phyloP scores from a whole-genome alignment of 2,888 invertebrate genomes.

The Sipha maydis region DNA sequence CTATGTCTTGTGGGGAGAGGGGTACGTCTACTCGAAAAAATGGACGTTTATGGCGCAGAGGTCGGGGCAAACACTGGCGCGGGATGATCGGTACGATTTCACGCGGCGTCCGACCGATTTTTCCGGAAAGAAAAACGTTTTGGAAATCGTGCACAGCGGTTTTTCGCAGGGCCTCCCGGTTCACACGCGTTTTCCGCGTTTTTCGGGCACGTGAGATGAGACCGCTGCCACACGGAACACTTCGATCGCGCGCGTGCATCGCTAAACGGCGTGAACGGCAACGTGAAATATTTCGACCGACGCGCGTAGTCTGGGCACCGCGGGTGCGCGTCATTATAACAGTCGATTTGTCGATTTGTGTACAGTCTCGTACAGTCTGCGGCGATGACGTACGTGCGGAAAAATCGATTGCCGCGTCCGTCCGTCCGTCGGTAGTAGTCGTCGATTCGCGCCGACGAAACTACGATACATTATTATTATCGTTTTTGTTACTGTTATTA shows the following conservation, averaged over 20 bases:
- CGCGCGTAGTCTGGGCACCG: background rate
- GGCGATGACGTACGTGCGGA: conserved; percentile 48
- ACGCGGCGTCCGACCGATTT: no score
- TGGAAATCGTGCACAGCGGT: no score
- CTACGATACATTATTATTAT: background rate
- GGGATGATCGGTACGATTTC: no score
- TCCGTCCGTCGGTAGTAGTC: background rate
- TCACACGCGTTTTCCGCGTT: no score
- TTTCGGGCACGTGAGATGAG: no score
- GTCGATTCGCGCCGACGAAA: background rate
- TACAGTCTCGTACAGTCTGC: background rate
- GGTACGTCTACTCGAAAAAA: no score
- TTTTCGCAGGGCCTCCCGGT: no score
- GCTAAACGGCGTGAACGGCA: background rate
- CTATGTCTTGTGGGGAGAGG: no score
- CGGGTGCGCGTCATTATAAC: background rate
- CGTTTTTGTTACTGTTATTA: background rate
- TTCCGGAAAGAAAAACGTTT: no score
- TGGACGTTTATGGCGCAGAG: no score
- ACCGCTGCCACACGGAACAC: background rate
- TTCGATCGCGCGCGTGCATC: background rate
- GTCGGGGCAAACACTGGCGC: no score
- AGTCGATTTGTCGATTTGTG: background rate
- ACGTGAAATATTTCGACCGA: background rate
- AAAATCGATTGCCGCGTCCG: conserved; percentile 54